Base-by-base conservation (phyloP, 1,140 invertebrate species). In the Drosophila quadrilineata region DNA sequence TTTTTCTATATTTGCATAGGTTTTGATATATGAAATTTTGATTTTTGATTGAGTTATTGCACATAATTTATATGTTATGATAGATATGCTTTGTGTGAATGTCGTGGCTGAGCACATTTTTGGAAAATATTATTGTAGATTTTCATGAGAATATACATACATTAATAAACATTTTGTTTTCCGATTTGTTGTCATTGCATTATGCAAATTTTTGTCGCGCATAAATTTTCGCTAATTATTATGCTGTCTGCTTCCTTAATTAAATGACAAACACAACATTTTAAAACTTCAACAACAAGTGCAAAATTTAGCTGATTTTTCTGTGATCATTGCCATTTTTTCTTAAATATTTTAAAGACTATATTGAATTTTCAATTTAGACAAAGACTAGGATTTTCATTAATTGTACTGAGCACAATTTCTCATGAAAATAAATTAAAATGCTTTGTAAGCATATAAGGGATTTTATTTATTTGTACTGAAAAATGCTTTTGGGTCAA, bases 1-100 rank as follows among this genome's bases (percentile, higher is more conserved):
- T 38, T 53, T 24, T 17, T 24, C 17, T 17, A 19, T 45, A 66
- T 60, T 59, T 66, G 56, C 63, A 66, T 66, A 50, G 45, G 19
- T 35, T 45, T 19, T 63, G 71, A 56, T 59, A 72, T n/a, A n/a
- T n/a, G n/a, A n/a, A n/a, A n/a, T 74, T 85, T 84, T 77, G 65
- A 64, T 64, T 85, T 85, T 74, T 77, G 79, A 84, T 84, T 85
- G 79, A 84, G 77, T 73, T 85, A 69, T 71, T 71, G 48, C 46
- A 57, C 64, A 82, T 80, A 69, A 79, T 79, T 80, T 54, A 76
- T n/a, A n/a, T n/a, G n/a, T n/a, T n/a, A n/a, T n/a, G n/a, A n/a
- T n/a, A n/a, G n/a, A n/a, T n/a, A n/a, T n/a, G n/a, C n/a, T n/a
- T n/a, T n/a, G n/a, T 76, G 68, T 43, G 46, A n/a, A 36, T 21